Base-by-base conservation (phyloP, 2,797 vertebrate genomes). In the Microctenopoma lineatum region DNA sequence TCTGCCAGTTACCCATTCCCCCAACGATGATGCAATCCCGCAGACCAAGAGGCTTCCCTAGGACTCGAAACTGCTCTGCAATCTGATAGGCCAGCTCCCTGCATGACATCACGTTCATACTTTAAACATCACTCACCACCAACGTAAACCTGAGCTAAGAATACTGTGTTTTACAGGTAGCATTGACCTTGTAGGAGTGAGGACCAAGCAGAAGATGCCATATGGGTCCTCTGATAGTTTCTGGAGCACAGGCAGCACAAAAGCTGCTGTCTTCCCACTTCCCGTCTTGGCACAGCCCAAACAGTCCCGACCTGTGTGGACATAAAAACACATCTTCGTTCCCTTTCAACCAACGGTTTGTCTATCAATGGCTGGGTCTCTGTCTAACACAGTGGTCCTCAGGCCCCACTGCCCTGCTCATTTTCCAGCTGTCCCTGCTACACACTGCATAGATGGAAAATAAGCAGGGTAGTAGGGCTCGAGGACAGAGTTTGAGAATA, bases 1-100 rank as follows among this genome's bases (percentile, higher is more conserved):
- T 44, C 12, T 27, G 38, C 15, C 26, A 80, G 1, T 60, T 94
- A 99, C 98, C 96, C 93, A 99, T 96, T 88, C 98, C 97, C 0
- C 98, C 98, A 0, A 99, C 96, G 2, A 99, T 59, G 67, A 98
- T 96, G 59, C 95, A 97, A 26, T 98, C 97, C 75, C 90, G 95
- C 70, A 99, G 86, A 26, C 96, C 96, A 10, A 99, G 85, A 0
- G 97, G 98, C 71, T 98, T 99, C 55, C 98, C 98, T 72, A 99
- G 89, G 39, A 96, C 96, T 0, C 96, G 88, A 81, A 99, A 99
- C 89, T 99, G 98, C 85, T 99, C 97, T 0, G 97, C 96, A 1
- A 99, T 97, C 94, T 99, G 98, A 84, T 96, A 96, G 9, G 96
- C 98, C 87, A 99, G 92, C 82, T 99, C 98, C 86, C 98, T 99